These are phyloP conservation scores for Linurgus olivaceus DNA, from an alignment of 2,797 vertebrate genomes.

Conservation along the genomic window DNA sequence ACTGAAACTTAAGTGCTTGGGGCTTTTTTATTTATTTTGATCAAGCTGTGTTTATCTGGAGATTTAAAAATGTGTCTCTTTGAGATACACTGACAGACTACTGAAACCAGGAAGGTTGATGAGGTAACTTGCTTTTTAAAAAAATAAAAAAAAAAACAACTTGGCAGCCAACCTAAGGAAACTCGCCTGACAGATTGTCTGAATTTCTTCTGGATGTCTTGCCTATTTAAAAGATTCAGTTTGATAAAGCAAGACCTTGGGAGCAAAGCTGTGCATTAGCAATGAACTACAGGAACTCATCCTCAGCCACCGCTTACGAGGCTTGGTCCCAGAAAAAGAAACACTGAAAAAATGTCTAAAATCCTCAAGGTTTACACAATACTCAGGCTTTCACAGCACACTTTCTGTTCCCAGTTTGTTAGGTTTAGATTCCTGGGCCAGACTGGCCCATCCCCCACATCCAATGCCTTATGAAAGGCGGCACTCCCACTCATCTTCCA, in stretches of 20 bases:
- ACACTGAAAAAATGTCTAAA: not conserved
- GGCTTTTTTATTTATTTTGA: constrained; percentile 6
- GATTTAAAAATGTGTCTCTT: not conserved
- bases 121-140: not conserved
- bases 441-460: constrained; percentile 15
- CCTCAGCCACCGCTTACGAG: not conserved
- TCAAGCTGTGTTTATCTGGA: constrained; percentile 23
- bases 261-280: constrained; percentile 10
- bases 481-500: constrained; percentile 16
- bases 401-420: not conserved
- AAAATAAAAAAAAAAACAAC: not conserved
- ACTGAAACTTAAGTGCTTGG: not conserved
- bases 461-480: not conserved
- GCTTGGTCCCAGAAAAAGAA: not conserved
- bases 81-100: constrained; percentile 25
- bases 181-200: constrained; percentile 50
- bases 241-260: constrained; percentile 19
- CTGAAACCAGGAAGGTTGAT: constrained; percentile 8
- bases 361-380: not conserved
- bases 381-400: not conserved
- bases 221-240: constrained; percentile 42
- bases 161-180: constrained; percentile 37
- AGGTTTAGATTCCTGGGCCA: not conserved
- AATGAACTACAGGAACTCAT: not conserved
- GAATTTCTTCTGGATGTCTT: constrained; percentile 40